Conservation (phyloP, 2,113 vertebrate genomes). For the Hippocampus comes region DNA sequence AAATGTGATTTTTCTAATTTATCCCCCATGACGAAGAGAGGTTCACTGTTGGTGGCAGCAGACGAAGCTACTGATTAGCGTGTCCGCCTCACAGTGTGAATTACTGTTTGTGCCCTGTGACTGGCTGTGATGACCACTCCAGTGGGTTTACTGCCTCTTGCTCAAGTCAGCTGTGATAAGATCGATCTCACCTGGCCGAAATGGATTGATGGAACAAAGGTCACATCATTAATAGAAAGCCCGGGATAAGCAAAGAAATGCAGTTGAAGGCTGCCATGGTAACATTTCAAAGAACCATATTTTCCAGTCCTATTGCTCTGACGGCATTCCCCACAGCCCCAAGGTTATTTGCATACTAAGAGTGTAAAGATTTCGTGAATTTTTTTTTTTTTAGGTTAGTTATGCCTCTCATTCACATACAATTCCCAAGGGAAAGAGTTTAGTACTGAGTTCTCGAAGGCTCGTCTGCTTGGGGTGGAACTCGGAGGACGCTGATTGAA, state of each 20-base stretch:
- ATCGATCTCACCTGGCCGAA: not conserved
- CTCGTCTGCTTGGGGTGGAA: not conserved
- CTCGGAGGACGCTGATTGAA: conserved; percentile 18
- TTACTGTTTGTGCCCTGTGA: too few relatives aligned
- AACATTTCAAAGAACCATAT: not conserved
- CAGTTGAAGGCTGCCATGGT: not conserved
- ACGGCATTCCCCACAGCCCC: not conserved
- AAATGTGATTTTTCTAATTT: too few relatives aligned
- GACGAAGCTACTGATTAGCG: too few relatives aligned
- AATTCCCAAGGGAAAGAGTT: not conserved
- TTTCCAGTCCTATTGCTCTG: not conserved
- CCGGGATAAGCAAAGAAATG: not conserved
- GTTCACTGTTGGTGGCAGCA: too few relatives aligned
- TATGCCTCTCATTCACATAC: not conserved
- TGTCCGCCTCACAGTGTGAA: too few relatives aligned
- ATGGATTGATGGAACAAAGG: not conserved
- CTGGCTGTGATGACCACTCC: too few relatives aligned
- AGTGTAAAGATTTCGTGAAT: not conserved
- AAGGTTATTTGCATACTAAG: too few relatives aligned
- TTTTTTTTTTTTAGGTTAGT: not conserved
- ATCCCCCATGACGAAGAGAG: too few relatives aligned
- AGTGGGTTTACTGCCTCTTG: too few relatives aligned
- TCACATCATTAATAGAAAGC: not conserved
- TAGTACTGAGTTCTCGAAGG: not conserved
- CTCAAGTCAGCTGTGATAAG: not conserved